These are phyloP conservation scores for Callithrix jacchus DNA, from an alignment of 2,113 vertebrate genomes.

Conservation along the genomic window DNA sequence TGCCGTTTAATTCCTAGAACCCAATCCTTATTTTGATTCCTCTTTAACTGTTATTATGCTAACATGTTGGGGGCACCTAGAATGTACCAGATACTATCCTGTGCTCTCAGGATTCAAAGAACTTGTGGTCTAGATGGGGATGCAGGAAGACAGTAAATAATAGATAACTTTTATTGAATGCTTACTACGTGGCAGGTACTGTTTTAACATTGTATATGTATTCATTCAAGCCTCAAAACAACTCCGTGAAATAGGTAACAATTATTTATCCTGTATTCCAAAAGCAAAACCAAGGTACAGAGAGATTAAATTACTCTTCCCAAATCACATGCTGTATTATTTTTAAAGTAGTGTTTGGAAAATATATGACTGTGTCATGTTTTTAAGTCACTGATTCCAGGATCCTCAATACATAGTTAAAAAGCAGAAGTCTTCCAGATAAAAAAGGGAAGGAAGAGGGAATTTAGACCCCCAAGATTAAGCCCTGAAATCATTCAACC, in stretches of 20 bases:
- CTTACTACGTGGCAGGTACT: not conserved
- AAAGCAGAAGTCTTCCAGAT: not conserved
- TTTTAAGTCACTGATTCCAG: not conserved
- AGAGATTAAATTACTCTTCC: not conserved
- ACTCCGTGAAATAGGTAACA: not conserved
- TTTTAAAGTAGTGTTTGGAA: slow-evolving; percentile 18
- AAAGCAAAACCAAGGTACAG: not conserved
- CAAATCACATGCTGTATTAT: not conserved
- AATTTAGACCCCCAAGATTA: not conserved
- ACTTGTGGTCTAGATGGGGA: not conserved
- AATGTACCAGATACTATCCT: not conserved
- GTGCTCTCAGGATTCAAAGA: not conserved
- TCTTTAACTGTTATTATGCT: not conserved
- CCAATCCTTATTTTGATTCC: not conserved
- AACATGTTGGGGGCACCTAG: not conserved
- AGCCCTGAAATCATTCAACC: not conserved
- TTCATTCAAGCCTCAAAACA: slow-evolving; percentile 13
- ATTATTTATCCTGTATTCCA: not conserved
- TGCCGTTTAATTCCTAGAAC: slow-evolving; percentile 28
- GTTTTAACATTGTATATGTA: not conserved
- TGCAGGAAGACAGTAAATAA: not conserved
- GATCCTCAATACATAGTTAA: not conserved
- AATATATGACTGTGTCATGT: not conserved
- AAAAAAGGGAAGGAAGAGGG: not conserved
- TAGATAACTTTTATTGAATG: not conserved